phyloP scores from a whole-genome alignment of 1,140 invertebrate species.

The Calliopsis andreniformis region DNA sequence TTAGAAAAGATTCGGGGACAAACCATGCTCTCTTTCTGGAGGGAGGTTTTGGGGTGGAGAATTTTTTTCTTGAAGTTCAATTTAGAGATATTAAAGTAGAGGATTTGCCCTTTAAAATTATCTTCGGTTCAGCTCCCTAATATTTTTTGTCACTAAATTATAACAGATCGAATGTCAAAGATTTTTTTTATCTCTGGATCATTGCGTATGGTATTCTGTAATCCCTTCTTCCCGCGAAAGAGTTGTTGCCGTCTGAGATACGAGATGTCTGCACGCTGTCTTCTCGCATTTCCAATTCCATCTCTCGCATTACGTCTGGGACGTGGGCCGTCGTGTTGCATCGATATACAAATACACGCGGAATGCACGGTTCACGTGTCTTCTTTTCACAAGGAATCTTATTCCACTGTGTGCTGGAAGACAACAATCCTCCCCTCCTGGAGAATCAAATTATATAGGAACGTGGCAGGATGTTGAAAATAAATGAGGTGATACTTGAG shows the following conservation, averaged over 20 bases:
- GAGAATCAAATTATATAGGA: conserved; percentile 24
- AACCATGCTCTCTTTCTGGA: too few relatives aligned
- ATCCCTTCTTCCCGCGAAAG: neutral
- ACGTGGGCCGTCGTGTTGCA: conserved; percentile 4
- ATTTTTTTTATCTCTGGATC: too few relatives aligned
- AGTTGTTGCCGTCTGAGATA: conserved; percentile 4
- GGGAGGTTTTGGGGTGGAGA: too few relatives aligned
- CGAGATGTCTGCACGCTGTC: neutral
- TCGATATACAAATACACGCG: neutral
- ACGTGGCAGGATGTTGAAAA: neutral
- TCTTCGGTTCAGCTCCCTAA: too few relatives aligned
- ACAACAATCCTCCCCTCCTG: neutral
- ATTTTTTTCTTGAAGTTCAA: too few relatives aligned
- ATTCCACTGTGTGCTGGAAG: neutral
- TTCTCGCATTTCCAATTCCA: conserved; percentile 48
- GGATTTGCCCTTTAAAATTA: too few relatives aligned
- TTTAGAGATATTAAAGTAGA: too few relatives aligned
- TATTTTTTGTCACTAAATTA: too few relatives aligned
- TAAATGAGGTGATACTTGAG: neutral
- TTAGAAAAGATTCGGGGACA: too few relatives aligned
- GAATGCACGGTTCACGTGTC: conserved; percentile 26
- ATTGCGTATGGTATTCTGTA: too few relatives aligned
- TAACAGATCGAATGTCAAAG: too few relatives aligned
- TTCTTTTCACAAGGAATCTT: conserved; percentile 8
- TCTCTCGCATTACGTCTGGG: conserved; percentile 3